Percentiles rank a stretch among this genome's conserved stretches.
Evolutionary conservation across 2,888 invertebrate species (phyloP).

Genomic region (Chaitophorus viminalis): DNA sequence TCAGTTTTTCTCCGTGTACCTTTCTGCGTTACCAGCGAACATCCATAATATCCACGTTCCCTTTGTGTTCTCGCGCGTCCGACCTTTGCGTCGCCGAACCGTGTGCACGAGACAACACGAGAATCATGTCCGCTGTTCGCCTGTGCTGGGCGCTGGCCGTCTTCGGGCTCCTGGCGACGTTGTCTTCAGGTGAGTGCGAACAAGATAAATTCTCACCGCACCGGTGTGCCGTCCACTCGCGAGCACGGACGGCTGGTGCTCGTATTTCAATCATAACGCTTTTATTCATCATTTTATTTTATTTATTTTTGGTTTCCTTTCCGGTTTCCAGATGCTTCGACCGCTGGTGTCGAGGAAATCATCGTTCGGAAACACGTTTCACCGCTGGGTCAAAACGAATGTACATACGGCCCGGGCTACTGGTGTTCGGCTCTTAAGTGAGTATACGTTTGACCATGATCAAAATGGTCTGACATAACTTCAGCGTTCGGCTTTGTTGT

Average conservation of each 20-base stretch:
- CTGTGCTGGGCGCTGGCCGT: background rate
- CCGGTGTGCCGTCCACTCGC: no score
- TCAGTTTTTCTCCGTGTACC: background rate
- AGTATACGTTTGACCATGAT: conserved; percentile 66
- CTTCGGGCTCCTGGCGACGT: background rate
- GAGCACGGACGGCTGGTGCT: no score
- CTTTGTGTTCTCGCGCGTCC: background rate
- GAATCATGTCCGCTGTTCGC: background rate
- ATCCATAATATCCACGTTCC: background rate
- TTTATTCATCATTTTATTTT: background rate
- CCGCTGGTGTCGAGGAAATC: background rate
- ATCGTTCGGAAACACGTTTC: background rate
- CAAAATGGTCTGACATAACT: no score
- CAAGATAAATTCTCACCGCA: background rate
- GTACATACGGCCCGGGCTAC: conserved; percentile 68
- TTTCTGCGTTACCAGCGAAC: background rate
- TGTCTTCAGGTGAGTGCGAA: background rate
- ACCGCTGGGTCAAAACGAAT: conserved; percentile 65
- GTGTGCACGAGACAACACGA: background rate
- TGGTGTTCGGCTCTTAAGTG: conserved; percentile 71
- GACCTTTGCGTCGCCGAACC: background rate
- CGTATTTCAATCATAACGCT: no score
- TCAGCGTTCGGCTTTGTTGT: no score
- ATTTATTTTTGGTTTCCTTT: background rate
- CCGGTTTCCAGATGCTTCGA: background rate